Conservation (phyloP, 2,888 invertebrate genomes). For the Ophraella communa region DNA sequence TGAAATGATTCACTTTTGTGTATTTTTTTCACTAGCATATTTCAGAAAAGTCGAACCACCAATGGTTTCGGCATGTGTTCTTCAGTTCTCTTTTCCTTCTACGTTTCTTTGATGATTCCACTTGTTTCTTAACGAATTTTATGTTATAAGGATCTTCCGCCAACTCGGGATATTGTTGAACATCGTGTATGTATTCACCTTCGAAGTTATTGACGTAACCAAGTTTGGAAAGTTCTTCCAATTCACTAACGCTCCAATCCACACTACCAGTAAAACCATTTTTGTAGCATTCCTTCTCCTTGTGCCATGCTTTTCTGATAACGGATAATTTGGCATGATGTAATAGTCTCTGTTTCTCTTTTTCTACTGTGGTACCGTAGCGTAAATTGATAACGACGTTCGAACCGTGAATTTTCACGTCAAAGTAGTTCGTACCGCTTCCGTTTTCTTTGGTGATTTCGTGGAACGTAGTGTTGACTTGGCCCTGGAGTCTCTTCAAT, state of each 20-base stretch:
- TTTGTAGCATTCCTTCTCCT: constrained; percentile 85
- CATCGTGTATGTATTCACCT: constrained; percentile 90
- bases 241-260: constrained; percentile 88
- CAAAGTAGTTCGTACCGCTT: constrained; percentile 77
- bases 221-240: constrained; percentile 85
- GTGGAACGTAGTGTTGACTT: constrained; percentile 91
- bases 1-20: constrained; percentile 53
- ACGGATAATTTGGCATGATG: constrained; percentile 90
- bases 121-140: constrained; percentile 83
- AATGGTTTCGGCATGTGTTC: constrained; percentile 51
- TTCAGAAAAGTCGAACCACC: constrained; percentile 62
- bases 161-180: constrained; percentile 87
- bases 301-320: constrained; percentile 90
- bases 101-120: constrained; percentile 73
- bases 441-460: constrained; percentile 75
- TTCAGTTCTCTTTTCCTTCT: constrained; percentile 71
- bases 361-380: constrained; percentile 91
- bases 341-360: constrained; percentile 86
- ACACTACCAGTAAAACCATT: constrained; percentile 77
- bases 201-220: constrained; percentile 87
- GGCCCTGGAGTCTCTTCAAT: constrained; percentile 86
- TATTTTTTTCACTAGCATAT: constrained; percentile 52
- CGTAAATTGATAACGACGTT: constrained; percentile 91
- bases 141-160: constrained; percentile 97
- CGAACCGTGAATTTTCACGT: constrained; percentile 89